phyloP scores from a whole-genome alignment of 1,140 invertebrate species.

The Orchestia grillus region DNA sequence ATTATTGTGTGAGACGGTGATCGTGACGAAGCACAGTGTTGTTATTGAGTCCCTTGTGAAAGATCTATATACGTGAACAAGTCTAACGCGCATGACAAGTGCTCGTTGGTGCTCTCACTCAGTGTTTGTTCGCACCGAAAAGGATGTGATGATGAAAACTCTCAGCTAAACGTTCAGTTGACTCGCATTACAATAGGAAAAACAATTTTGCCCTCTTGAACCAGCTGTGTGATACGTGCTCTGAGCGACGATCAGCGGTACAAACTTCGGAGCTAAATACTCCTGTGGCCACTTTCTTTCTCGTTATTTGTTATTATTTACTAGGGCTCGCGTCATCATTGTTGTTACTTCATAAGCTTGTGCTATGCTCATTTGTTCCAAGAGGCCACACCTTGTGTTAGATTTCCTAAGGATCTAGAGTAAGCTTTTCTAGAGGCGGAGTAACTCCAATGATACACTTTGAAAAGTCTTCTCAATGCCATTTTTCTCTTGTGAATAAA shows the following conservation, averaged over 20 bases:
- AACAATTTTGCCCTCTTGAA: neutral
- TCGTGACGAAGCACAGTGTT: slow-evolving; percentile 35
- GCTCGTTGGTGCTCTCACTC: slow-evolving; percentile 24
- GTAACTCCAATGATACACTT: slow-evolving; percentile 1
- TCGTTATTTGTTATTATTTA: slow-evolving; percentile 52
- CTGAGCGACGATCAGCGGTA: slow-evolving; percentile 31
- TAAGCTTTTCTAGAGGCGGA: slow-evolving; percentile 12
- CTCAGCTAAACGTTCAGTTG: neutral
- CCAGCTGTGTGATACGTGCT: slow-evolving; percentile 23
- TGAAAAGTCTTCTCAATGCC: slow-evolving; percentile 18
- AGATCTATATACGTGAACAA: neutral
- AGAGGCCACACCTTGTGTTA: slow-evolving; percentile 52
- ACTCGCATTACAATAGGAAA: neutral
- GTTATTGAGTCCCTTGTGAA: neutral
- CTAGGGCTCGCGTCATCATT: slow-evolving; percentile 23
- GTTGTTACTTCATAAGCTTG: slow-evolving; percentile 47
- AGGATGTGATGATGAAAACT: neutral
- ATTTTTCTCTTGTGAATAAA: slow-evolving; percentile 31
- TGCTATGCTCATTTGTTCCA: slow-evolving; percentile 54
- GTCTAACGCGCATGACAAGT: neutral
- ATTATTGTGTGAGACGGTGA: slow-evolving; percentile 14
- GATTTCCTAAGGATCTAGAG: neutral
- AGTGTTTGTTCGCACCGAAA: neutral
- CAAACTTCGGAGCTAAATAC: slow-evolving; percentile 42
- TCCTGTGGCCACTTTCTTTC: slow-evolving; percentile 53